phyloP scores from a whole-genome alignment of 2,113 vertebrate species.

The Cygnus atratus region DNA sequence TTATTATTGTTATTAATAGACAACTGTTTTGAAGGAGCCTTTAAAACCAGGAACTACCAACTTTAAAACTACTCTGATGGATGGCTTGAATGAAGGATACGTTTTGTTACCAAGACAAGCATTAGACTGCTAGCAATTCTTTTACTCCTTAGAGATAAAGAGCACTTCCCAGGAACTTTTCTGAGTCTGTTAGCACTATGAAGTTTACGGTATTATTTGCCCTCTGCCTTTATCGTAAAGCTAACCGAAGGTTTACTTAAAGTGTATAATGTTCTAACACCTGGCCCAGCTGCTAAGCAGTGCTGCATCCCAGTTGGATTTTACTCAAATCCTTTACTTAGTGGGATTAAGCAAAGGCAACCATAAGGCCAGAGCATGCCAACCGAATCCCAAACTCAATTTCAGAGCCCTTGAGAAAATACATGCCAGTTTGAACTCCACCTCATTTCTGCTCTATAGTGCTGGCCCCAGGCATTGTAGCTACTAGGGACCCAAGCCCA shows the following conservation, averaged over 20 bases:
- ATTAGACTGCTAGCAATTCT: neutral
- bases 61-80: neutral
- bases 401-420: conserved; percentile 74
- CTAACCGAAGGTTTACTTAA: neutral
- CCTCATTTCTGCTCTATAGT: conserved; percentile 56
- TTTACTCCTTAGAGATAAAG: neutral
- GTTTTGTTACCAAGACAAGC: neutral
- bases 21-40: neutral
- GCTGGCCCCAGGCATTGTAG: conserved; percentile 70
- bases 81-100: neutral
- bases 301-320: neutral
- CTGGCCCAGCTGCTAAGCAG: neutral
- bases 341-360: conserved; percentile 20
- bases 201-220: neutral
- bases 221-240: neutral
- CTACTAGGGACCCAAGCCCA: conserved; percentile 68
- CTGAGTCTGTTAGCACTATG: neutral
- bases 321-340: conserved; percentile 36
- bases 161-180: neutral
- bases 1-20: conserved; percentile 3
- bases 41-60: neutral
- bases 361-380: conserved; percentile 25
- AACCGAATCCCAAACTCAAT: conserved; percentile 21
- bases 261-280: conserved; percentile 8
- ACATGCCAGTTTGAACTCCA: conserved; percentile 48